phyloP scores from a whole-genome alignment of 2,888 invertebrate genomes.

The Sinodicranocentrus sp. region DNA sequence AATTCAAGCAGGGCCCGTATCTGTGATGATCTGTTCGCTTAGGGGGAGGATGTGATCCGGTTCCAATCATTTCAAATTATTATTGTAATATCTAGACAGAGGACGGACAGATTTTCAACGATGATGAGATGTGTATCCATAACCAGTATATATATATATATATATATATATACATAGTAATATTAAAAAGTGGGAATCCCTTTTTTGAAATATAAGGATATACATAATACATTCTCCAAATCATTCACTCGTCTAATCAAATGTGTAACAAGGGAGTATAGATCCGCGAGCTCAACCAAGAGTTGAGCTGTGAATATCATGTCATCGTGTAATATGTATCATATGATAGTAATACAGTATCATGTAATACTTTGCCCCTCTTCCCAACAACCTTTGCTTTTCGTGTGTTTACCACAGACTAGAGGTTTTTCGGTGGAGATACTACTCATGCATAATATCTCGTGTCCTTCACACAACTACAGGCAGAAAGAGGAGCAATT shows the following conservation, averaged over 20 bases:
- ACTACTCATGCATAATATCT: conserved; percentile 1
- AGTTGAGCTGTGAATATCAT: conserved; percentile 11
- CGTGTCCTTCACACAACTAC: conserved; percentile 1
- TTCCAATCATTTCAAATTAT: conserved; percentile 66
- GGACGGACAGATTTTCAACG: conserved; percentile 26
- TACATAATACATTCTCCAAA: conserved; percentile 5
- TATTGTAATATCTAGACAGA: conserved; percentile 39
- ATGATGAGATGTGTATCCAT: conserved; percentile 6
- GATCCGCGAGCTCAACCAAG: background rate
- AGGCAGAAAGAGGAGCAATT: conserved; percentile 32
- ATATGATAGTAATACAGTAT: conserved; percentile 32
- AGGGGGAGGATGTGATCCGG: conserved; percentile 57
- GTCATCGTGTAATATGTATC: conserved; percentile 40
- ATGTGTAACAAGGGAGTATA: conserved; percentile 59
- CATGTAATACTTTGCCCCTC: conserved; percentile 20
- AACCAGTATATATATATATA: background rate
- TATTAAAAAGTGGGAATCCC: too few relatives aligned
- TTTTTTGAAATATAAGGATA: background rate
- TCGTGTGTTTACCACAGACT: conserved; percentile 13
- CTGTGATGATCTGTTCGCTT: conserved; percentile 24
- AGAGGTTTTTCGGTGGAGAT: conserved; percentile 26
- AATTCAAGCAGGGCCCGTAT: background rate
- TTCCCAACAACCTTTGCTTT: conserved; percentile 22
- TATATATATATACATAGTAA: background rate
- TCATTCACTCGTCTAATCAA: conserved; percentile 58